Percentiles rank a stretch among this genome's conserved stretches.
phyloP scores from a whole-genome alignment of 2,113 vertebrate species.

The Apodemus speciosus region DNA sequence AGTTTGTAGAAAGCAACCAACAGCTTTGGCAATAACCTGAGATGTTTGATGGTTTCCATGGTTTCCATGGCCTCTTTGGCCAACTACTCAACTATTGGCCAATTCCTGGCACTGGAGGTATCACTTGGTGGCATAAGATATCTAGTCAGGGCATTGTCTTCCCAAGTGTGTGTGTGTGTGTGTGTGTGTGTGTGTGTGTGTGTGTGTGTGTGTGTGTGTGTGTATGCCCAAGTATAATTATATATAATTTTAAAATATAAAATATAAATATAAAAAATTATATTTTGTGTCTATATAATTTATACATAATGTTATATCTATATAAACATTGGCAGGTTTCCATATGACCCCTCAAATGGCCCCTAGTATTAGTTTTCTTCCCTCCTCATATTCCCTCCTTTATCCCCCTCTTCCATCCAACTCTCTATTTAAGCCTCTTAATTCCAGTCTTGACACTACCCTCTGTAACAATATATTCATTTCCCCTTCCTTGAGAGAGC shows the following conservation, averaged over 20 bases:
- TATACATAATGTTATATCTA: too few relatives aligned
- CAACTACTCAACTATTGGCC: not conserved
- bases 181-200: not conserved
- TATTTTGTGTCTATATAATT: too few relatives aligned
- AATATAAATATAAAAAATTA: too few relatives aligned
- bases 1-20: too few relatives aligned
- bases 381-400: not conserved
- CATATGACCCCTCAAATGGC: not conserved
- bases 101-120: not conserved
- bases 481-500: not conserved
- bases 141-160: not conserved
- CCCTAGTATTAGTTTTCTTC: not conserved
- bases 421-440: not conserved
- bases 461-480: not conserved
- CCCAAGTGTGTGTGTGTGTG: not conserved
- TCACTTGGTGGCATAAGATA: not conserved
- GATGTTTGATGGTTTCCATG: not conserved
- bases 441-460: not conserved
- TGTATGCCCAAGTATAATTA: too few relatives aligned
- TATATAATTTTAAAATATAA: too few relatives aligned
- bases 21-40: not conserved
- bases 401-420: not conserved
- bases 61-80: not conserved
- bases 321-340: not conserved
- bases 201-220: not conserved